Conservation (phyloP, 2,888 invertebrate species). For the Acanthosepion lycidas region DNA sequence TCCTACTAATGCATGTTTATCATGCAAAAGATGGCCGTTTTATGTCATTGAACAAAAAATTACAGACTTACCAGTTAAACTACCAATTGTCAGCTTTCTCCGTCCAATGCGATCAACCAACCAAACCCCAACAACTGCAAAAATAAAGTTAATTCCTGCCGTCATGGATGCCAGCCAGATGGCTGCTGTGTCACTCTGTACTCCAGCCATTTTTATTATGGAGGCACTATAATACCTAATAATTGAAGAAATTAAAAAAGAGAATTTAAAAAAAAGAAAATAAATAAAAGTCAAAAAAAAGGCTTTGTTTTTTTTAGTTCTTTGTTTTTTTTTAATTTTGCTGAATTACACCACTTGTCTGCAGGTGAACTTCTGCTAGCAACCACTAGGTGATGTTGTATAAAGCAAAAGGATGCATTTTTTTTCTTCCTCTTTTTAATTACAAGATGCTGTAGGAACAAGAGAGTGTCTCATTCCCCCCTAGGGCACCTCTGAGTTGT, state of each 20-base stretch:
- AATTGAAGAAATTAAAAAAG: slow-evolving; percentile 44
- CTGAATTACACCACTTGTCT: no score
- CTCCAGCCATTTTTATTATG: slow-evolving; percentile 76
- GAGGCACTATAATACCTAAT: slow-evolving; percentile 78
- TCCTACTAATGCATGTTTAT: not conserved
- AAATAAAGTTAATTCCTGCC: slow-evolving; percentile 76
- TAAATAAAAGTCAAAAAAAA: no score
- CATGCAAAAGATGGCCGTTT: not conserved
- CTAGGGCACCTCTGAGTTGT: no score
- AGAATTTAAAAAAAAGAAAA: not conserved
- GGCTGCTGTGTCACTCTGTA: slow-evolving; percentile 73
- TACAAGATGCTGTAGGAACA: no score
- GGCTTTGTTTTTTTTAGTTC: no score
- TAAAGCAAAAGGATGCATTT: no score
- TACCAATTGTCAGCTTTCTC: slow-evolving; percentile 67
- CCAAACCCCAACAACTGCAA: slow-evolving; percentile 76
- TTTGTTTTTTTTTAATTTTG: rapidly evolving
- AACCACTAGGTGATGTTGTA: no score
- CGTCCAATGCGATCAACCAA: slow-evolving; percentile 77
- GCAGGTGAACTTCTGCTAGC: no score
- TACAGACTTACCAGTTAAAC: slow-evolving; percentile 69
- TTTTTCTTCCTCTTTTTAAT: no score
- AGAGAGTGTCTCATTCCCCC: no score
- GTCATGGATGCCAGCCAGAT: slow-evolving; percentile 77
- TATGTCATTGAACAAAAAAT: not conserved